A percentile compares a stretch with the other conserved stretches of the same genome.
These are phyloP conservation scores for Enteromius fasciolatus DNA, from an alignment of 2,797 vertebrate genomes.

Conservation along the genomic window DNA sequence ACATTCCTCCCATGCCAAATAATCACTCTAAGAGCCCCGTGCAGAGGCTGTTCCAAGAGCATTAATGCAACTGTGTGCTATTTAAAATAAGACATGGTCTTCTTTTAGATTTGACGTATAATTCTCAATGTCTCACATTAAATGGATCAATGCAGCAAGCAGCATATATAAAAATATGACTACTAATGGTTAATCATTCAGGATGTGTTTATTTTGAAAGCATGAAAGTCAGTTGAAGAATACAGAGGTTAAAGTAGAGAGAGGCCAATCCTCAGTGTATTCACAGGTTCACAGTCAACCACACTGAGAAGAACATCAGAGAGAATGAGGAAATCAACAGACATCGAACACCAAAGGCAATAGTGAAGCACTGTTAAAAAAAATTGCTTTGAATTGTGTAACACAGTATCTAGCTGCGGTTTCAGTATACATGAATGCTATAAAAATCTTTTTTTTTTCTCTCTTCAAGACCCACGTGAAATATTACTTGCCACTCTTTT, in stretches of 20 bases:
- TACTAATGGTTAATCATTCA: not conserved
- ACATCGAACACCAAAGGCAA: slow-evolving; percentile 68
- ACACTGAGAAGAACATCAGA: slow-evolving; percentile 71
- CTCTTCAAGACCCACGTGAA: slow-evolving; percentile 31
- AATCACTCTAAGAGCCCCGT: not conserved
- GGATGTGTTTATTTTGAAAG: slow-evolving; percentile 74
- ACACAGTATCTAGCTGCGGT: slow-evolving; percentile 71
- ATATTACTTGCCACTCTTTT: slow-evolving; percentile 22
- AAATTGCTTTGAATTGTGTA: slow-evolving; percentile 70
- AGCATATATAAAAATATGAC: not conserved
- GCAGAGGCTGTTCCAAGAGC: not conserved
- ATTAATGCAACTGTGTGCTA: not conserved
- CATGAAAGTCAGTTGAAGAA: slow-evolving; percentile 73
- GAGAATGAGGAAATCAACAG: slow-evolving; percentile 66
- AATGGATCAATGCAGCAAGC: not conserved
- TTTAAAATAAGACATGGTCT: not conserved
- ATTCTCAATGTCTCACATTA: not conserved
- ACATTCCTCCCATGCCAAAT: not conserved
- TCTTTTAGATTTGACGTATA: not conserved
- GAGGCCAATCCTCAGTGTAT: slow-evolving; percentile 68
- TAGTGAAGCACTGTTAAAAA: slow-evolving; percentile 62
- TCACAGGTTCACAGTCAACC: slow-evolving; percentile 65
- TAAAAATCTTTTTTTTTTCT: not conserved
- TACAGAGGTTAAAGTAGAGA: slow-evolving; percentile 74
- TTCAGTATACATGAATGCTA: slow-evolving; percentile 46